A percentile compares a stretch with the other conserved stretches of the same genome.
Conservation (phyloP, 2,797 vertebrate species). For the Australoheros facetus region DNA sequence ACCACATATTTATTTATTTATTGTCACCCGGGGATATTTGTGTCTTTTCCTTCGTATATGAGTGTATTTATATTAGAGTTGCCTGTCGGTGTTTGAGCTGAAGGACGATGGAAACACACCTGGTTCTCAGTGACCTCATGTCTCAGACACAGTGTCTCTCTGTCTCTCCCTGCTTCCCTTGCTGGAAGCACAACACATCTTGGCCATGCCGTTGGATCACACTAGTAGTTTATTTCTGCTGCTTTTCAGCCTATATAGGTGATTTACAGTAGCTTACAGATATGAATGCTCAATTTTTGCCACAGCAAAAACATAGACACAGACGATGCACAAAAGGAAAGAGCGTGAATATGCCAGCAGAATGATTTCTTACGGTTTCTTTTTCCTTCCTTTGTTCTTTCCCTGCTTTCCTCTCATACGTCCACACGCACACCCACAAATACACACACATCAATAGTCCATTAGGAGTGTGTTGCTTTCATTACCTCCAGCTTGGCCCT, state of each 20-base stretch:
- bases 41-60: conserved; percentile 26
- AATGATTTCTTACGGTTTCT: conserved; percentile 51
- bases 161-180: conserved; percentile 43
- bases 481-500: conserved; percentile 75
- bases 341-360: conserved; percentile 7
- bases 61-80: conserved; percentile 30
- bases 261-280: conserved; percentile 50
- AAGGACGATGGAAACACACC: conserved; percentile 65
- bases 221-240: conserved; percentile 32
- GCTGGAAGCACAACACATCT: conserved; percentile 26
- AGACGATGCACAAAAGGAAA: conserved; percentile 8
- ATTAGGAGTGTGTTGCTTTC: conserved; percentile 78
- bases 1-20: conserved; percentile 18
- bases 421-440: conserved; percentile 30
- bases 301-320: conserved; percentile 18
- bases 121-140: conserved; percentile 60
- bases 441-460: conserved; percentile 71
- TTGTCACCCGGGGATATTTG: conserved; percentile 38
- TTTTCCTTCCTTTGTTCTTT: conserved; percentile 51
- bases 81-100: conserved; percentile 39
- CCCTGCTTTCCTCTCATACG: conserved; percentile 39
- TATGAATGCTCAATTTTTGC: conserved; percentile 40
- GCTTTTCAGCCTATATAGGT: conserved; percentile 33
- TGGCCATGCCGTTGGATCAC: conserved; percentile 35
- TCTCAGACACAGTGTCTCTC: conserved; percentile 57